A percentile compares a stretch with the other conserved stretches of the same genome.
Evolutionary conservation across 2,888 invertebrate genomes (phyloP).

Genomic region (Andrena minutula): DNA sequence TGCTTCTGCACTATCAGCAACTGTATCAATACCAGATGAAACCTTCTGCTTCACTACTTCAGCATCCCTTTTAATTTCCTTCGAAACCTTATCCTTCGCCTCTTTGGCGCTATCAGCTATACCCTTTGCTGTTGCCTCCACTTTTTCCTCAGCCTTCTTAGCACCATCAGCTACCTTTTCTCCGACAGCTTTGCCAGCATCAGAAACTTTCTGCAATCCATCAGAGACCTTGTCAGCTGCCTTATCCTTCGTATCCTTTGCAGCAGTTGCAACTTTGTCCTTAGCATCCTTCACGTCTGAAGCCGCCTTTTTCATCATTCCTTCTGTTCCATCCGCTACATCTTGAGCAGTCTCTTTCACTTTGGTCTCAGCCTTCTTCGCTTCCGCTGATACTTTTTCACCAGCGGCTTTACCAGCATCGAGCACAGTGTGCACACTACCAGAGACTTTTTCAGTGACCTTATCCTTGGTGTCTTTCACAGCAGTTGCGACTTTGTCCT

Average conservation of each 20-base stretch:
- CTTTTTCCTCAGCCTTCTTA: slow-evolving; percentile 1
- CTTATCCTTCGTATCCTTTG: slow-evolving; percentile 25
- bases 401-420: slow-evolving; percentile 25
- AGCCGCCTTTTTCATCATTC: slow-evolving; percentile 58
- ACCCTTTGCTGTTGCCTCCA: not conserved
- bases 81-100: slow-evolving; percentile 38
- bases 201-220: slow-evolving; percentile 37
- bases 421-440: not conserved
- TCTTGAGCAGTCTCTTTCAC: slow-evolving; percentile 1
- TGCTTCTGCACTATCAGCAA: slow-evolving; percentile 57
- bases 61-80: slow-evolving; percentile 52
- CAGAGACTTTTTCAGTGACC: slow-evolving; percentile 57
- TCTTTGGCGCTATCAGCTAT: slow-evolving; percentile 51
- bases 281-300: slow-evolving; percentile 53
- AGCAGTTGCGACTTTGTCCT: slow-evolving; percentile 43
- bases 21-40: slow-evolving; percentile 55
- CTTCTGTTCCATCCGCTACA: slow-evolving; percentile 47
- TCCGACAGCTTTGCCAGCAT: slow-evolving; percentile 84
- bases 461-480: slow-evolving; percentile 57
- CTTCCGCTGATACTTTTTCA: not conserved
- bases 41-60: slow-evolving; percentile 57
- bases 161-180: slow-evolving; percentile 85
- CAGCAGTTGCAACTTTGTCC: slow-evolving; percentile 73
- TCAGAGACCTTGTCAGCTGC: slow-evolving; percentile 57
- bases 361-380: not conserved